These are phyloP conservation scores for Gnathonemus echidnorhynchus DNA, from an alignment of 2,113 vertebrate species.

Conservation along the genomic window DNA sequence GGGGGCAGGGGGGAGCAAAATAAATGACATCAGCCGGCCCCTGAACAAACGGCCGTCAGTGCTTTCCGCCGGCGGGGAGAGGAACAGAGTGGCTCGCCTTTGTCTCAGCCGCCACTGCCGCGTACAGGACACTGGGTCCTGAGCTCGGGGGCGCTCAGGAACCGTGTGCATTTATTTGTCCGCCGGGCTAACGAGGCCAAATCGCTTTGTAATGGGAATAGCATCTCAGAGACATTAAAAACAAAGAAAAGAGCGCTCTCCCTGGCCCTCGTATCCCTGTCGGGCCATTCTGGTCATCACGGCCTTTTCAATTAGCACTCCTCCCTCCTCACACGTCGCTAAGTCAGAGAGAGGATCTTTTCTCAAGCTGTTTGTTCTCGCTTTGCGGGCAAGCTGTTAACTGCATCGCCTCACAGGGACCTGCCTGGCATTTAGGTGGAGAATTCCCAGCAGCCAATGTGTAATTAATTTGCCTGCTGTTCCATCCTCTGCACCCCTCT, in stretches of 20 bases:
- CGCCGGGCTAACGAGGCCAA: neutral
- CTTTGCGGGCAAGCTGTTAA: slow-evolving; percentile 40
- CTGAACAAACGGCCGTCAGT: slow-evolving; percentile 23
- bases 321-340: neutral
- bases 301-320: slow-evolving; percentile 15
- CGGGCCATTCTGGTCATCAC: neutral
- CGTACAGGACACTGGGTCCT: neutral
- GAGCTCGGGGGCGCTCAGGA: neutral
- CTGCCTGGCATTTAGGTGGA: slow-evolving; percentile 59
- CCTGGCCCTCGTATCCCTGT: neutral
- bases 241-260: neutral
- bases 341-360: slow-evolving; percentile 12
- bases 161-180: neutral
- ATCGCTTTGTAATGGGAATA: neutral
- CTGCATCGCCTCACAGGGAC: slow-evolving; percentile 53
- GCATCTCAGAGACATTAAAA: neutral
- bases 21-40: slow-evolving; percentile 26
- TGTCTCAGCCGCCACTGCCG: neutral
- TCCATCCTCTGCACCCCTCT: slow-evolving; percentile 43
- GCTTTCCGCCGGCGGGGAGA: neutral
- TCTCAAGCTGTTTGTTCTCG: slow-evolving; percentile 13
- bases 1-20: neutral
- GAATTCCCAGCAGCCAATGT: slow-evolving; percentile 71
- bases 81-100: neutral
- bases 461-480: slow-evolving; percentile 78